A percentile compares a stretch with the other conserved stretches of the same genome.
Conservation (phyloP, 2,113 vertebrate genomes). For the Coracopsis vasa region DNA sequence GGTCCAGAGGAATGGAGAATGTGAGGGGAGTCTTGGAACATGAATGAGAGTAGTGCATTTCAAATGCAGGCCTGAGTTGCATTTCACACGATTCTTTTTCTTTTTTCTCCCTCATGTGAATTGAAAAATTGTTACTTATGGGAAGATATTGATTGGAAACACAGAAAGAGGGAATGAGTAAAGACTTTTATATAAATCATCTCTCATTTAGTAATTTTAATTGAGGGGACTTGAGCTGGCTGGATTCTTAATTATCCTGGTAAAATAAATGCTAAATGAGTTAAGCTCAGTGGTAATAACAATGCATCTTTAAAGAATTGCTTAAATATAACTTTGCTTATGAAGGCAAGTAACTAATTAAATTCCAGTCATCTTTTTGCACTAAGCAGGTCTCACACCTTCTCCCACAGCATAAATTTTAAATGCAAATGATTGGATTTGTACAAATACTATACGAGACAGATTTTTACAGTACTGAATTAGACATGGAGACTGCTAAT, state of each 20-base stretch:
- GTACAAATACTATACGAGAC: background rate
- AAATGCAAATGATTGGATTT: conserved; percentile 37
- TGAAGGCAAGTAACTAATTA: conserved; percentile 11
- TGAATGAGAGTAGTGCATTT: background rate
- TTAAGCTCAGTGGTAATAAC: background rate
- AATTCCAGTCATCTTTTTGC: conserved; percentile 18
- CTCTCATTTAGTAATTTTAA: background rate
- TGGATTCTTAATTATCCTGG: background rate
- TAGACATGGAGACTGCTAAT: background rate
- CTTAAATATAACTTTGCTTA: background rate
- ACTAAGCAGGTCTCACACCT: conserved; percentile 5
- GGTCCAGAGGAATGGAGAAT: background rate
- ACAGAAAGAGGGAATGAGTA: background rate
- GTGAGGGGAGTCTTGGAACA: background rate
- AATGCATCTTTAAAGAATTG: background rate
- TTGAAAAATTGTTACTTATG: background rate
- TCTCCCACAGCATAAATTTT: conserved; percentile 36
- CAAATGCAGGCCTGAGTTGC: background rate
- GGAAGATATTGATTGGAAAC: background rate
- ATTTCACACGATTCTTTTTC: background rate
- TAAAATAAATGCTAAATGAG: background rate
- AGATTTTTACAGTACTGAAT: conserved; percentile 23
- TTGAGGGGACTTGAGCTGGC: background rate
- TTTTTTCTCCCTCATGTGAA: background rate
- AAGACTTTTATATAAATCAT: background rate